phyloP scores from a whole-genome alignment of 2,113 vertebrate species.

The Emydocephalus ijimae region DNA sequence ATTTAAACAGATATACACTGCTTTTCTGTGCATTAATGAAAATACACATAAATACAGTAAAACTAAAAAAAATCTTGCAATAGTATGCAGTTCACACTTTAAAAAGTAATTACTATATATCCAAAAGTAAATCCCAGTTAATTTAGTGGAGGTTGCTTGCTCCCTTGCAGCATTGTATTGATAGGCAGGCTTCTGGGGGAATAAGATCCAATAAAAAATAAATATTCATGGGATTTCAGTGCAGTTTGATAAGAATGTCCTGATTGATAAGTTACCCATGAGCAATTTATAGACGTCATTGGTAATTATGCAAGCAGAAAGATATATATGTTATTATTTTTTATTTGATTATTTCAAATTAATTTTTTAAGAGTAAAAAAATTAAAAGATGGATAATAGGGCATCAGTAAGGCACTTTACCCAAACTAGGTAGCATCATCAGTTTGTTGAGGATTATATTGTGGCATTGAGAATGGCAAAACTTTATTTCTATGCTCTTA shows the following conservation, averaged over 20 bases:
- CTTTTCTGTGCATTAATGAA: not conserved
- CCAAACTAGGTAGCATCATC: not conserved
- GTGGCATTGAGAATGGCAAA: not conserved
- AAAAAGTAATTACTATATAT: not conserved
- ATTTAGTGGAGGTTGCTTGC: not conserved
- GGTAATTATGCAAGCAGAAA: not conserved
- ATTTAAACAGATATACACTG: not conserved
- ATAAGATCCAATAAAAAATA: not conserved
- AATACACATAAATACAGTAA: not conserved
- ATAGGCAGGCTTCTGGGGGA: not conserved
- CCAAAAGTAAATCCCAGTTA: not conserved
- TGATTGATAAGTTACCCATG: not conserved
- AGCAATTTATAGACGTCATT: not conserved
- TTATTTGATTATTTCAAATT: not conserved
- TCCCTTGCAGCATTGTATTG: not conserved
- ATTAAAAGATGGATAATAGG: not conserved
- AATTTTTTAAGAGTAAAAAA: not conserved
- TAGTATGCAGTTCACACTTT: not conserved
- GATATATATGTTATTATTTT: not conserved
- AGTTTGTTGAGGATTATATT: not conserved
- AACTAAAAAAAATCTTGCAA: not conserved
- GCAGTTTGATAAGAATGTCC: not conserved
- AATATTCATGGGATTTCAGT: not conserved
- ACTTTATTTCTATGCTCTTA: not conserved
- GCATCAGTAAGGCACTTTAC: not conserved